These are phyloP conservation scores for Caloenas nicobarica DNA, from an alignment of 2,113 vertebrate species.

Conservation along the genomic window DNA sequence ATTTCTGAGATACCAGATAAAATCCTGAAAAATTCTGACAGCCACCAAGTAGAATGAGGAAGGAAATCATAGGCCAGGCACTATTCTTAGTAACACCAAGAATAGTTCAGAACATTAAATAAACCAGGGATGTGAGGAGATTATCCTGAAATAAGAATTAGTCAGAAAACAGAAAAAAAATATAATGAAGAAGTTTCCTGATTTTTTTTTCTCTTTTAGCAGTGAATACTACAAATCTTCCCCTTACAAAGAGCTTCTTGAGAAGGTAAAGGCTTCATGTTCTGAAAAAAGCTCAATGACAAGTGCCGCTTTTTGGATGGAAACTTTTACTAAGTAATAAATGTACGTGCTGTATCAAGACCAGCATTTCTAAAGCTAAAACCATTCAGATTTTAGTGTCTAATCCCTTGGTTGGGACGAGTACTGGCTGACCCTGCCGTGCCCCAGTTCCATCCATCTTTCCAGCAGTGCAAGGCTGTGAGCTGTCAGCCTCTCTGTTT, in stretches of 20 bases:
- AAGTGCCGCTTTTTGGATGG: not conserved
- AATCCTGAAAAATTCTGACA: not conserved
- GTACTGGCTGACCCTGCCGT: not conserved
- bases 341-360: not conserved
- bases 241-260: not conserved
- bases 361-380: not conserved
- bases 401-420: not conserved
- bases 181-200: not conserved
- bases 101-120: not conserved
- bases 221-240: not conserved
- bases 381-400: not conserved
- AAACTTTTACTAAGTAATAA: not conserved
- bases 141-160: not conserved
- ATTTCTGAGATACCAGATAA: constrained; percentile 17
- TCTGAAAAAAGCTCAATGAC: not conserved
- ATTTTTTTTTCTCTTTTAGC: not conserved
- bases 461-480: not conserved
- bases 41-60: not conserved
- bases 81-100: not conserved
- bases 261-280: not conserved
- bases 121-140: not conserved
- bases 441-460: not conserved
- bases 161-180: not conserved
- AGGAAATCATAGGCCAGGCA: not conserved
- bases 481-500: not conserved